Evolutionary conservation across 2,888 invertebrate species (phyloP), one percentile per base, ranked within the genome.

Genomic region (Hyposoter didymator): DNA sequence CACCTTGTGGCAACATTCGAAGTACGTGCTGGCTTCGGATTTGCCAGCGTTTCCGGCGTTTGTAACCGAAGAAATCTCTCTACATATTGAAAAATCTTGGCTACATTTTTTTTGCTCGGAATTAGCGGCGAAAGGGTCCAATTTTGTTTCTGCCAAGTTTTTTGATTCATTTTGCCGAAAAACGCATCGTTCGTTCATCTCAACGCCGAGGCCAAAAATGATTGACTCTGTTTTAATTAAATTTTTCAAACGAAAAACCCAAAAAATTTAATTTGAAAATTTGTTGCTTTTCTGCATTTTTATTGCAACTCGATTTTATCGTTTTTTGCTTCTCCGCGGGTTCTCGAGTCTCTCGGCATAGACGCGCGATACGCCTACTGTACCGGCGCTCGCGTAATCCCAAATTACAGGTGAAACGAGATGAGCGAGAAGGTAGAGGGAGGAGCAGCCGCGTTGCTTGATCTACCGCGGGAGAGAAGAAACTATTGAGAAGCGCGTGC

Each of bases 401-500:
- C 79, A 85, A 85, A 85, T 85, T 85, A 83, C 83, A 83, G 85
- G 85, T 73, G 73, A 73, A 84, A 74, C 83, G 80, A 75, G 64
- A 82, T 59, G 79, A 78, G 43, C 55, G 69, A 66, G 64, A 75
- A 73, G 14, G 45, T 28, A 75, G 64, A 79, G 75, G 75, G 75
- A 67, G 82, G 75, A 64, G 78, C 43, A 80, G 80, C 52, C 59
- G 52, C 49, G 62, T 70, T 79, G 55, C 82, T 87, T 64, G 67
- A 81, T 67, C 78, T 69, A 49, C 76, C 35, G 76, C 39, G 39
- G n/a, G 47, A 7, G 76, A 76, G 64, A 66, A 19, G 62, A n/a
- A 47, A 52, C 43, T 39, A 75, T 67, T 64, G 79, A 76, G n/a
- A 43, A 78, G 62, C 78, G 75, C 84, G 76, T 82, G 79, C 70